Base-by-base conservation (phyloP, 1,140 invertebrate species). In the Hesperophylax magnus region DNA sequence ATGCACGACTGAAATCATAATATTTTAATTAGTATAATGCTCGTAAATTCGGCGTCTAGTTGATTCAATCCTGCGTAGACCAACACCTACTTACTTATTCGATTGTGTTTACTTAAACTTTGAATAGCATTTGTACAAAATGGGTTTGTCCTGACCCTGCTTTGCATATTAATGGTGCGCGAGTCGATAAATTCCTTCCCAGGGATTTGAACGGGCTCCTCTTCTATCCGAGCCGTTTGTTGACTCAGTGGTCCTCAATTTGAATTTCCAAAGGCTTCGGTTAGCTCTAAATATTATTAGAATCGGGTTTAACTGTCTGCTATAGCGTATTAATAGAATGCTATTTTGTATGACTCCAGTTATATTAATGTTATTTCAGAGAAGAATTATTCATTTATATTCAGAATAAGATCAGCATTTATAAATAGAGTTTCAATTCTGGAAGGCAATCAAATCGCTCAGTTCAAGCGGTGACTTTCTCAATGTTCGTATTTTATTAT, bases 111-210 rank as follows among this genome's bases (percentile, higher is more conserved):
- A 60, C 61, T 78, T 78, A 69, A 54, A 63, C 53, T 78, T 78
- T 78, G 34, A 67, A 78, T 78, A 78, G 76, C 39, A 54, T 61
- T 78, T 52, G 60, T 65, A 61, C 61, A 61, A 24, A 67, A 78
- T 69, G 63, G 77, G 27, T 56, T 52, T 8, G 52, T 31, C 60
- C 63, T 78, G 77, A 61, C 61, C 78, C 78, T 80, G 58, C 56
- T 80, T 80, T 61, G 78, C 78, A 80, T 80, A 80, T 80, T 74
- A 80, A 80, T 80, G 78, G 71, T 65, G 47, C 60, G 54, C 71
- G 78, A 65, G 34, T 53, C 71, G 78, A 80, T 80, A 76, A 63
- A 80, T 80, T 80, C 78, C 78, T 75, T 63, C 71, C 71, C 60
- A 53, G 78, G 77, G 78, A 79, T 74, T 60, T 22, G 53, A 78